phyloP scores from a whole-genome alignment of 2,888 invertebrate species.

The Spatulosminthurus flaviceps region DNA sequence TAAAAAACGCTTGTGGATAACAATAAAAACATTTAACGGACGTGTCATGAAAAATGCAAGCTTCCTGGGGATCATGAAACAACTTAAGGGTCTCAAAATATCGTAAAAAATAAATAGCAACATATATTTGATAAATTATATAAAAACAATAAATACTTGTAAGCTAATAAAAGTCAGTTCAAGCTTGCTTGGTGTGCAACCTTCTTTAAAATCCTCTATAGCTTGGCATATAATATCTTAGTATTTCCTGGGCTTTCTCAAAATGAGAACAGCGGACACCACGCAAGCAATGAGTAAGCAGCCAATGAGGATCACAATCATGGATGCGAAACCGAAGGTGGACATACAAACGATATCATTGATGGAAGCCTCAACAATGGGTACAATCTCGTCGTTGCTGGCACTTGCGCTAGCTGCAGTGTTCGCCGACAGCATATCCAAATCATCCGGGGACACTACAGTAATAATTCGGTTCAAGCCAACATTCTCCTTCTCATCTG shows the following conservation, averaged over 20 bases:
- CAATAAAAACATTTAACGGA: constrained; percentile 21
- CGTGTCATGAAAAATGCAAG: constrained; percentile 36
- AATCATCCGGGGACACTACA: constrained; percentile 75
- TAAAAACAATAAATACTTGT: constrained; percentile 38
- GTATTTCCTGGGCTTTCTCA: constrained; percentile 71
- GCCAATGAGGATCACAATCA: constrained; percentile 81
- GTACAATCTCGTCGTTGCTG: constrained; percentile 54
- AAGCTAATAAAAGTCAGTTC: constrained; percentile 46
- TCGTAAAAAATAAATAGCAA: constrained; percentile 31
- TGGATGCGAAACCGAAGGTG: constrained; percentile 90
- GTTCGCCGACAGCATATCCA: constrained; percentile 46
- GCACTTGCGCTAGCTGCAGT: constrained; percentile 47
- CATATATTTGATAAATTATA: background rate
- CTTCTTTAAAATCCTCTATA: background rate
- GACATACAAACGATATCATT: constrained; percentile 70
- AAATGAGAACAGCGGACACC: constrained; percentile 84
- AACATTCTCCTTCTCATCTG: constrained; percentile 73
- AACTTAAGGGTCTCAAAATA: background rate
- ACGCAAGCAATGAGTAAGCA: constrained; percentile 85
- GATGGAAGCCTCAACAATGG: constrained; percentile 55
- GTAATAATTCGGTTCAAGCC: constrained; percentile 88
- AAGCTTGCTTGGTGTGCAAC: constrained; percentile 37
- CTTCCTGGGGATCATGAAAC: background rate
- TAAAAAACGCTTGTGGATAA: background rate
- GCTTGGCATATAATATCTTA: constrained; percentile 15